phyloP scores from a whole-genome alignment of 2,113 vertebrate genomes.

The Menura novaehollandiae region DNA sequence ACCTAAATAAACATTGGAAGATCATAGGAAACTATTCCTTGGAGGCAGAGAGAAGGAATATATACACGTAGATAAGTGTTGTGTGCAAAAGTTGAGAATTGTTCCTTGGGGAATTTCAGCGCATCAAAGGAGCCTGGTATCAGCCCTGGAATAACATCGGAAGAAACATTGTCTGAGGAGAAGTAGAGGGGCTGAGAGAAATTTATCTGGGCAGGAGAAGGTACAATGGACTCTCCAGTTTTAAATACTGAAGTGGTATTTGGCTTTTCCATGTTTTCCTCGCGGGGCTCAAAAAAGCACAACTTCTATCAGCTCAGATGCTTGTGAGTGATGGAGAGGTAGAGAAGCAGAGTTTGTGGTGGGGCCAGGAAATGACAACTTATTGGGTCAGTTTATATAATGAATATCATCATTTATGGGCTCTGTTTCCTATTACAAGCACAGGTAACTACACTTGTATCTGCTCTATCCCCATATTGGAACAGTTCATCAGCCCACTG shows the following conservation, averaged over 20 bases:
- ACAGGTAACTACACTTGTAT: not conserved
- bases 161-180: not conserved
- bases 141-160: conserved; percentile 12
- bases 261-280: not conserved
- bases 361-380: not conserved
- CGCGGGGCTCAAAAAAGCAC: not conserved
- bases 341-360: not conserved
- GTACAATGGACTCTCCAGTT: not conserved
- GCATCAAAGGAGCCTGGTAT: conserved; percentile 21
- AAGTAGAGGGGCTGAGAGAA: not conserved
- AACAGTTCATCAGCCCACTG: fast-evolving
- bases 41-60: conserved; percentile 11
- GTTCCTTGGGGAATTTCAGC: conserved; percentile 3
- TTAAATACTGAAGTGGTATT: not conserved
- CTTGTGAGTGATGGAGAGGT: not conserved
- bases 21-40: conserved; percentile 15
- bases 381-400: not conserved
- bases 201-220: not conserved
- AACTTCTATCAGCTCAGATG: not conserved
- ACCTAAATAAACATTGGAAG: conserved; percentile 24
- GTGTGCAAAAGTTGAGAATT: not conserved
- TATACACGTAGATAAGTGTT: not conserved
- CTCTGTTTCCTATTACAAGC: not conserved
- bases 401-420: not conserved
- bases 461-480: not conserved